Conservation (phyloP, 1,140 invertebrate species). For the Sminthurinus signatus region DNA sequence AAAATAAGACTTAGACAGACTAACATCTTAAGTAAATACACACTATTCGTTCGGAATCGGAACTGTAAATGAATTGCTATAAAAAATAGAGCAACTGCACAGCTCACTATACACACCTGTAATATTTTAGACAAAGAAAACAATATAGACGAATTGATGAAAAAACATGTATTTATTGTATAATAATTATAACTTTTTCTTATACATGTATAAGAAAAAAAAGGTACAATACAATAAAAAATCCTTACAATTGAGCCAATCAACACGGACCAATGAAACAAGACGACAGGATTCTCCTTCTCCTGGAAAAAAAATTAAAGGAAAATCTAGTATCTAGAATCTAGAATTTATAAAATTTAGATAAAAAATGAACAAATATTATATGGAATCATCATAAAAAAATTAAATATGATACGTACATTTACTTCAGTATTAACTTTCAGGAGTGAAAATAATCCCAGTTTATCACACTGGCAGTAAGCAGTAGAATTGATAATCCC, state of each 20-base stretch:
- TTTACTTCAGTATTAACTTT: not conserved
- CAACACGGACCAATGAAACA: constrained; percentile 27
- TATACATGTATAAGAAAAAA: too few species aligned
- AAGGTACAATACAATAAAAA: too few species aligned
- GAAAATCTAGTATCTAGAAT: not conserved
- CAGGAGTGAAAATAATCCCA: constrained; percentile 22
- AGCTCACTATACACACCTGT: constrained; percentile 15
- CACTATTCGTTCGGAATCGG: constrained; percentile 2
- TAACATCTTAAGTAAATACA: constrained; percentile 26
- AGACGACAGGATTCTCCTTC: not conserved
- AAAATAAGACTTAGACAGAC: constrained; percentile 26
- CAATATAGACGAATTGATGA: too few species aligned
- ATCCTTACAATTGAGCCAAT: constrained; percentile 13
- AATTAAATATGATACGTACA: constrained; percentile 13
- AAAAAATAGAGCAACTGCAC: constrained; percentile 16
- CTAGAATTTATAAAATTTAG: not conserved
- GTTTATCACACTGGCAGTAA: constrained; percentile 25
- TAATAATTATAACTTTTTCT: too few species aligned
- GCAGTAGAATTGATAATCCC: constrained; percentile 18
- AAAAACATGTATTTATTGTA: too few species aligned
- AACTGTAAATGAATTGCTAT: constrained; percentile 21
- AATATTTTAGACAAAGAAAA: too few species aligned
- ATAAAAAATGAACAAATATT: not conserved
- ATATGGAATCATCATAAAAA: not conserved
- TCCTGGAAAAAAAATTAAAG: constrained; percentile 16